A percentile compares a stretch with the other conserved stretches of the same genome.
These are phyloP conservation scores for Cebus imitator DNA, from an alignment of 2,113 vertebrate genomes.

Conservation along the genomic window DNA sequence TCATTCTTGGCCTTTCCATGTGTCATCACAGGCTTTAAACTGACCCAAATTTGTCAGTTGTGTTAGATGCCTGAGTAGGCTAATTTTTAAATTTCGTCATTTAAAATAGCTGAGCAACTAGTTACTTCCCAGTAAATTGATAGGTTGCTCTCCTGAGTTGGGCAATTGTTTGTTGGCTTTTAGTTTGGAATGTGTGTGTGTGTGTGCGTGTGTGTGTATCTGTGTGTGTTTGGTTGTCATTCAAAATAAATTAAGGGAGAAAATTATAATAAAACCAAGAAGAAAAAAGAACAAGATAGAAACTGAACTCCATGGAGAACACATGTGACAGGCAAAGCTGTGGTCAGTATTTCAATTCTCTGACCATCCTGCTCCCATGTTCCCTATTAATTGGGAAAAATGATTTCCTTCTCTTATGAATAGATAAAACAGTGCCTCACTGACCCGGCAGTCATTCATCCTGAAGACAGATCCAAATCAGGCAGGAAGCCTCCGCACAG, in stretches of 20 bases:
- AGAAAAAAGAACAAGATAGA: neutral
- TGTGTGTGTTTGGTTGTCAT: neutral
- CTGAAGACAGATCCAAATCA: neutral
- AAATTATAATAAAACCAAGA: neutral
- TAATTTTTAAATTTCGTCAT: slow-evolving; percentile 23
- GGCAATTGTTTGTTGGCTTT: neutral
- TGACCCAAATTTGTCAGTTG: slow-evolving; percentile 27
- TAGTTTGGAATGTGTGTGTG: neutral
- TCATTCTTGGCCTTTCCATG: neutral
- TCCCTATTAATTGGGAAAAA: too few relatives aligned
- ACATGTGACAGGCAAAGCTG: fast-evolving
- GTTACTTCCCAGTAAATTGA: slow-evolving; percentile 38
- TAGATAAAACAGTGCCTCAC: neutral
- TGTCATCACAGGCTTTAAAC: neutral
- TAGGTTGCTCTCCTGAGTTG: neutral
- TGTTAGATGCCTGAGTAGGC: neutral
- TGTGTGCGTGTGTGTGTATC: neutral
- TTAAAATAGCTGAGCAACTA: slow-evolving; percentile 61
- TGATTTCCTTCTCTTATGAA: neutral
- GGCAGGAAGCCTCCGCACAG: neutral
- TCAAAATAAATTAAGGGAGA: neutral
- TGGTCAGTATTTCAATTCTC: neutral
- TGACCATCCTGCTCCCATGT: fast-evolving
- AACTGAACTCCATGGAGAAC: fast-evolving
- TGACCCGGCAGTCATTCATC: neutral